A percentile compares a stretch with the other conserved stretches of the same genome.
Evolutionary conservation across 2,113 vertebrate species (phyloP).

Genomic region (Lamprotornis superbus): DNA sequence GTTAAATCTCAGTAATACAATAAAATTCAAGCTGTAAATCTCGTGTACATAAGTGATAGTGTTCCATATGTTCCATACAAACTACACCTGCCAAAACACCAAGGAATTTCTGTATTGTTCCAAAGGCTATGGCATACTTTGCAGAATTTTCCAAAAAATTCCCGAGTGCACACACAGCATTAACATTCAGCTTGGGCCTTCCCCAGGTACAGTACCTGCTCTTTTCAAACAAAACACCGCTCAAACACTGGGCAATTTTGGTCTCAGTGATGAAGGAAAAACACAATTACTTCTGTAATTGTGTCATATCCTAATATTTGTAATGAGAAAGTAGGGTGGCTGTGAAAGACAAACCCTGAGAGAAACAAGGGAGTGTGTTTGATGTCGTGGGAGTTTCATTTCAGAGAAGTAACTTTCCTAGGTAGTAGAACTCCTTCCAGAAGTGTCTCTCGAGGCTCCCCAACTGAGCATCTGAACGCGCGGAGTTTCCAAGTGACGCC

Average conservation of each 20-base stretch:
- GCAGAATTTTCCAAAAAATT: background rate
- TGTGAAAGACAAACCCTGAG: background rate
- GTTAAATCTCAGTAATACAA: background rate
- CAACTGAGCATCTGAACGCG: rapidly evolving
- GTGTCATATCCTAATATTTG: background rate
- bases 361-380: background rate
- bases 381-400: background rate
- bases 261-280: background rate
- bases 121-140: background rate
- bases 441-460: background rate
- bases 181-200: background rate
- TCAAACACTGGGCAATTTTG: background rate
- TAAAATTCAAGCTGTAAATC: background rate
- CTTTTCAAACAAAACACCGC: background rate
- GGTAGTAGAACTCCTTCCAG: background rate
- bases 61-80: background rate
- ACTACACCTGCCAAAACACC: background rate
- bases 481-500: background rate
- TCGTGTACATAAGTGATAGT: background rate
- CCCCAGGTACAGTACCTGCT: rapidly evolving
- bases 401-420: background rate
- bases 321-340: background rate
- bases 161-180: background rate
- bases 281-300: background rate
- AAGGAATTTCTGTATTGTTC: background rate